Evolutionary conservation across 2,888 invertebrate species (phyloP).

Genomic region (Oligia latruncula): DNA sequence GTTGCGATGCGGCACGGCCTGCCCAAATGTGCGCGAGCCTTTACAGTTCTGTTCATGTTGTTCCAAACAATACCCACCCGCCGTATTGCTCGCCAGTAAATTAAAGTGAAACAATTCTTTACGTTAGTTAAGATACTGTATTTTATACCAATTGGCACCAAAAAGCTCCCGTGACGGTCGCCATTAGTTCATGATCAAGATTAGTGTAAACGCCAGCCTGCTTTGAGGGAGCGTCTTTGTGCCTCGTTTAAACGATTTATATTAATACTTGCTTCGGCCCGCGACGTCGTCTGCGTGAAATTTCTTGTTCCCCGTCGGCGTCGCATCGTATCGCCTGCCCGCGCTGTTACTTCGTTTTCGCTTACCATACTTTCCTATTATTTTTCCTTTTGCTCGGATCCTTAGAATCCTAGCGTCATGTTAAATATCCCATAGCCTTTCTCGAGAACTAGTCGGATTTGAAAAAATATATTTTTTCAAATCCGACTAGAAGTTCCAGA

Average conservation of each 20-base stretch:
- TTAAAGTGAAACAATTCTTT: constrained; percentile 37
- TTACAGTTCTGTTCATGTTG: background rate
- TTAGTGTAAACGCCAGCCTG: constrained; percentile 77
- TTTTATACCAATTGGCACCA: constrained; percentile 61
- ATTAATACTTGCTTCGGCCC: background rate
- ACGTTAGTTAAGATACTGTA: constrained; percentile 38
- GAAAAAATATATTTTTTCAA: no score
- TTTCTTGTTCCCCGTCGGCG: background rate
- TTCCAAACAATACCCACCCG: background rate
- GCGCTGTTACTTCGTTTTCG: background rate
- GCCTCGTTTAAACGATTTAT: constrained; percentile 70
- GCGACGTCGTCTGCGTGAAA: background rate
- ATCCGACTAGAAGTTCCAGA: no score
- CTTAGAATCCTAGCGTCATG: no score
- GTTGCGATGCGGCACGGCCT: no score
- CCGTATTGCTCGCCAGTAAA: constrained; percentile 7
- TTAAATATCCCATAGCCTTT: no score
- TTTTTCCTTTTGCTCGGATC: background rate
- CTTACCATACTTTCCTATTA: fast-evolving
- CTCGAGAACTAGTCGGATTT: no score
- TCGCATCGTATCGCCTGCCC: background rate
- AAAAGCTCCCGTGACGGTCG: constrained; percentile 82
- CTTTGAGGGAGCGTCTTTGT: constrained; percentile 79
- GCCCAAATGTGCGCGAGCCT: background rate
- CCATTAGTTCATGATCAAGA: constrained; percentile 85